These are phyloP conservation scores for Lycia hirtaria DNA, from an alignment of 2,888 invertebrate genomes.

Conservation along the genomic window DNA sequence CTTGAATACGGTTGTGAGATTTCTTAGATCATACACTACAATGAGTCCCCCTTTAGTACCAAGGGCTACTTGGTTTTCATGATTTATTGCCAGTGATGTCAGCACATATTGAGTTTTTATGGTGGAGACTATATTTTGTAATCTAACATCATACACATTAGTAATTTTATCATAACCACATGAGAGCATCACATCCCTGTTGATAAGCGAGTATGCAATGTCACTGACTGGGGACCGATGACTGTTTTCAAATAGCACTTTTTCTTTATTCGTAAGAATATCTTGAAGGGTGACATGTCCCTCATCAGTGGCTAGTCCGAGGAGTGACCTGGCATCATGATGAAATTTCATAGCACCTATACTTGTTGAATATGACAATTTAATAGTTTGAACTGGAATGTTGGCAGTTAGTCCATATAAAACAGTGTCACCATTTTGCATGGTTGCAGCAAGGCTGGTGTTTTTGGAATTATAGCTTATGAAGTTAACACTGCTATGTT, in stretches of 20 bases:
- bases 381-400: conserved; percentile 74
- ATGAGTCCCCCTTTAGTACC: conserved; percentile 84
- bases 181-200: conserved; percentile 83
- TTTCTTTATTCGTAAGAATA: conserved; percentile 76
- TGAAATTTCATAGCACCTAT: conserved; percentile 81
- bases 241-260: conserved; percentile 75
- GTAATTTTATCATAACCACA: conserved; percentile 85
- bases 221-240: conserved; percentile 86
- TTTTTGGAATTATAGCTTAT: conserved; percentile 80
- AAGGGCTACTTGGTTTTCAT: conserved; percentile 80
- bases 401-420: conserved; percentile 81
- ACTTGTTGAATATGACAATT: conserved; percentile 71
- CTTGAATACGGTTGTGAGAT: conserved; percentile 74
- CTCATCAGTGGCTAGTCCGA: conserved; percentile 82
- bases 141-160: conserved; percentile 84
- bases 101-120: conserved; percentile 70
- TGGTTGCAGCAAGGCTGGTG: conserved; percentile 76
- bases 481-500: conserved; percentile 69
- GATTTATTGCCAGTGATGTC: conserved; percentile 72
- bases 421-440: conserved; percentile 79
- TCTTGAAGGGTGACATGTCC: conserved; percentile 78
- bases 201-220: conserved; percentile 82
- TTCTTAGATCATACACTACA: conserved; percentile 83
- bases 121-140: conserved; percentile 76
- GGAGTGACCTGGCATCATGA: conserved; percentile 72